Evolutionary conservation across 2,113 vertebrate species (phyloP).

Genomic region (Sapajus apella): DNA sequence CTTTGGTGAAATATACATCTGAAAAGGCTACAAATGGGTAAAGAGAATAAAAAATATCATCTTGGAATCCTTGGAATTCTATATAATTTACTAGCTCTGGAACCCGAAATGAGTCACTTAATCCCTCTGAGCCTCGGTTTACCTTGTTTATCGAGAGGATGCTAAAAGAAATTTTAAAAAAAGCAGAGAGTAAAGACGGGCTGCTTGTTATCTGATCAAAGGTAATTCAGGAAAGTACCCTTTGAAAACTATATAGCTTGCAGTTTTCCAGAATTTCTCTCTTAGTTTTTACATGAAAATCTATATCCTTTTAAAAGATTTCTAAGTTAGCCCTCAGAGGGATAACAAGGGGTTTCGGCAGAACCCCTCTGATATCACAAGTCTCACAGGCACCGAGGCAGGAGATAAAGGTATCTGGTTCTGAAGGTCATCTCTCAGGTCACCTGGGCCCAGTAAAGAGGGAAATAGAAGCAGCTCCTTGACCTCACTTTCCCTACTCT

Average conservation of each 20-base stretch:
- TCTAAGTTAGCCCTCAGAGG: not conserved
- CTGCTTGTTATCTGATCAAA: not conserved
- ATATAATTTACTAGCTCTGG: not conserved
- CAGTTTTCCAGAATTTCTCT: not conserved
- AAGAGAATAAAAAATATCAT: not conserved
- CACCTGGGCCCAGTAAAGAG: not conserved
- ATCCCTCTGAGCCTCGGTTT: not conserved
- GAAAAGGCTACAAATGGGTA: not conserved
- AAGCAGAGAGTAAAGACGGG: not conserved
- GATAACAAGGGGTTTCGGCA: not conserved
- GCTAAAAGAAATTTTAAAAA: not conserved
- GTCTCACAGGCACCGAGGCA: not conserved
- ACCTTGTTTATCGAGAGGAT: not conserved
- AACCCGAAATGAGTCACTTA: not conserved
- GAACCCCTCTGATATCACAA: not conserved
- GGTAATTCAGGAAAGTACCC: not conserved
- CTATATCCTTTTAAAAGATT: not conserved
- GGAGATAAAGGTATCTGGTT: not conserved
- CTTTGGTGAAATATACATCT: not conserved
- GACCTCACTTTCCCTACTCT: constrained; percentile 69
- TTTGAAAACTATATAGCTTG: not conserved
- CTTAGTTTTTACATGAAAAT: not conserved
- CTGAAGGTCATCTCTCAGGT: constrained; percentile 36
- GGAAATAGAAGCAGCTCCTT: constrained; percentile 11
- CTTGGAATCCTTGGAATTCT: not conserved